phyloP scores from a whole-genome alignment of 2,888 invertebrate genomes.

The Eustalomyia histrio region DNA sequence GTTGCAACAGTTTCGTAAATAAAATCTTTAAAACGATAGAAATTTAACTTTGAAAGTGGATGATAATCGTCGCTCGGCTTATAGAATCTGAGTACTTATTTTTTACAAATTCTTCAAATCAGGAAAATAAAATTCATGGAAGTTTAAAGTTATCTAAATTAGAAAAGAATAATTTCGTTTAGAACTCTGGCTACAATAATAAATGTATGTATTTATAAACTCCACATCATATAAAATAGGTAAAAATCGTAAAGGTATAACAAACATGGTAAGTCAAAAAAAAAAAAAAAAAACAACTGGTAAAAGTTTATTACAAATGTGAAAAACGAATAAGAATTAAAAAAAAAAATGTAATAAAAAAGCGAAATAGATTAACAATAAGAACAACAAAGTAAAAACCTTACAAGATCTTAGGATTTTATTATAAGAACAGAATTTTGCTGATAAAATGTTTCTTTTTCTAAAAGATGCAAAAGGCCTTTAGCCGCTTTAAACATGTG shows the following conservation, averaged over 20 bases:
- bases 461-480: slow-evolving; percentile 44
- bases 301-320: slow-evolving; percentile 39
- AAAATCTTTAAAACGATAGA: too few species aligned
- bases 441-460: slow-evolving; percentile 37
- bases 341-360: slow-evolving; percentile 23
- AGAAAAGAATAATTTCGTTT: background rate
- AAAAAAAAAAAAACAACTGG: too few species aligned
- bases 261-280: slow-evolving; percentile 24
- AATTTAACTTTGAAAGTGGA: too few species aligned
- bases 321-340: slow-evolving; percentile 24
- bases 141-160: too few species aligned
- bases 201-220: background rate
- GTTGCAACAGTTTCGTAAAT: too few species aligned
- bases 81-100: too few species aligned
- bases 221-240: background rate
- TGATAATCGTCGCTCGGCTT: too few species aligned
- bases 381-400: slow-evolving; percentile 20
- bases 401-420: slow-evolving; percentile 49
- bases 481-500: slow-evolving; percentile 46
- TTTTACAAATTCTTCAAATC: too few species aligned
- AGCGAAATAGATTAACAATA: slow-evolving; percentile 40
- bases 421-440: slow-evolving; percentile 39
- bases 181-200: background rate
- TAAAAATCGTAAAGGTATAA: slow-evolving; percentile 13
- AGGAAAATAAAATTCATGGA: too few species aligned